A percentile compares a stretch with the other conserved stretches of the same genome.
phyloP scores from a whole-genome alignment of 2,888 invertebrate species.

The Lymantria monacha region DNA sequence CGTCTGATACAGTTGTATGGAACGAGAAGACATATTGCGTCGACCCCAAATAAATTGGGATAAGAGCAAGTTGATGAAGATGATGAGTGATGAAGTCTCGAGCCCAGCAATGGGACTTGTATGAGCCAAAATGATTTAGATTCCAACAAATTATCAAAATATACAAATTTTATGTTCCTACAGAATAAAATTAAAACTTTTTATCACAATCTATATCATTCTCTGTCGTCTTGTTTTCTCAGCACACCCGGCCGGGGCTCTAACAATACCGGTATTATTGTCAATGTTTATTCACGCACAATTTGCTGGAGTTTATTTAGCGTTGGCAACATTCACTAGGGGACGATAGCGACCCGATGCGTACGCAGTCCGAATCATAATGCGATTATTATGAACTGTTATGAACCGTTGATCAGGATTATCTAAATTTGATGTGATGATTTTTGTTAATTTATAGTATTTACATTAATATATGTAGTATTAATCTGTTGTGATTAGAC shows the following conservation, averaged over 20 bases:
- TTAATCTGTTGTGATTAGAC: too few relatives aligned
- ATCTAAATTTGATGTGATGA: conserved; percentile 1
- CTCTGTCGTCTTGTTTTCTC: conserved; percentile 38
- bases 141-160: too few relatives aligned
- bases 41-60: too few relatives aligned
- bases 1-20: too few relatives aligned
- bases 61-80: too few relatives aligned
- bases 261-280: conserved; percentile 77
- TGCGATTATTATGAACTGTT: conserved; percentile 49
- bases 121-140: too few relatives aligned
- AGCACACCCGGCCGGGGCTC: conserved; percentile 43
- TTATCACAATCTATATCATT: conserved; percentile 34
- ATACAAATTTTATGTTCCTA: too few relatives aligned
- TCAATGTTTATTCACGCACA: conserved; percentile 77
- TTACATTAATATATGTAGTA: too few relatives aligned
- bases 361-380: conserved; percentile 39
- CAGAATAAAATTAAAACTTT: conserved; percentile 16
- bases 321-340: conserved; percentile 63
- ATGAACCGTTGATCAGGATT: conserved; percentile 16
- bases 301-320: conserved; percentile 77
- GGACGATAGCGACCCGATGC: conserved; percentile 27
- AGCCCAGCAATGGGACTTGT: too few relatives aligned
- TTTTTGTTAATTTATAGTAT: conserved; percentile 1
- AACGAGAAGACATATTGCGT: too few relatives aligned
- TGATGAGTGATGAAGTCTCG: too few relatives aligned